Evolutionary conservation across 2,888 invertebrate species (phyloP), one percentile per base, ranked within the genome.

Genomic region (Physocephala rufipes): DNA sequence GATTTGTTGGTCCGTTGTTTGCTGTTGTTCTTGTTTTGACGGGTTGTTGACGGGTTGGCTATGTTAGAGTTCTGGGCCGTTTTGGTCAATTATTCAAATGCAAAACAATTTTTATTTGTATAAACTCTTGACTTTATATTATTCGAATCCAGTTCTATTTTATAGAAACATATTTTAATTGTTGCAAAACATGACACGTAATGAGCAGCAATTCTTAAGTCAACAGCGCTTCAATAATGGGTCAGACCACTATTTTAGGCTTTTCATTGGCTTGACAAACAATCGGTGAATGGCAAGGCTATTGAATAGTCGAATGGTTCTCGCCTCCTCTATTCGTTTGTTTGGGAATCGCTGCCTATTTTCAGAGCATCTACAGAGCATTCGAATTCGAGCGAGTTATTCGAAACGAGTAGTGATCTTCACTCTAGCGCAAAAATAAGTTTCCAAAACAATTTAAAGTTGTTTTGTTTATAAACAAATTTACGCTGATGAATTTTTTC

Each of bases 401-500:
- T 15, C 9, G 45, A 45, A 45, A 2, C 49, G 4, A 36, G 36
- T 9, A 9, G 4, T 36, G 36, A 66, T 45, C 58, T 26, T 49
- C 49, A 49, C 68, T 68, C 51, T 61, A 68, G 61, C 68, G 68
- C 68, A 62, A 49, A 68, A 36, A 61, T 68, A 62, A 62, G 43
- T 62, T 68, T 36, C 68, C 61, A 62, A 68, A 68, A 68, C 68
- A 68, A 68, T 68, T 68, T 68, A 68, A 68, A 68, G 62, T 68
- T 68, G 30, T 36, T 62, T 62, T 62, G 49, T 61, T 68, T 62
- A 62, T 68, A 62, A 62, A 62, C 68, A 68, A 68, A 68, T 62
- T 68, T 51, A 28, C 61, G 58, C 59, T 26, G 47, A 19, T 15
- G 15, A 59, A 30, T 59, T 67, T 67, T n/a, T 21, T 49, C n/a